Percentiles rank a stretch among this genome's conserved stretches.
Conservation (phyloP, 2,797 vertebrate genomes). For the Echiichthys vipera region DNA sequence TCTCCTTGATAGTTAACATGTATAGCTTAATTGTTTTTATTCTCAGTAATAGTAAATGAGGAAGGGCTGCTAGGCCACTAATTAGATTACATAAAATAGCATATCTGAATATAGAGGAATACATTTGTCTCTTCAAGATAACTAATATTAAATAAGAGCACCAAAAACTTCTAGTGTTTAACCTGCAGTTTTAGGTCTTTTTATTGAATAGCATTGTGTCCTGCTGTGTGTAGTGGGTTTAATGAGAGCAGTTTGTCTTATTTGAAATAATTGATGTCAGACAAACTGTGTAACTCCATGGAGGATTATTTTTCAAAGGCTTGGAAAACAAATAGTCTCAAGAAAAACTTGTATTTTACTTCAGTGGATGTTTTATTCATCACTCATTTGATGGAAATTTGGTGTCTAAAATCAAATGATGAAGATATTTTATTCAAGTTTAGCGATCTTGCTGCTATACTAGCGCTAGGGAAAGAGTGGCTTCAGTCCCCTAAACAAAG, state of each 20-base stretch:
- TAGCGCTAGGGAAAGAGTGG: constrained; percentile 48
- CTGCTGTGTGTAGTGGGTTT: constrained; percentile 57
- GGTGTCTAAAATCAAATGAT: constrained; percentile 41
- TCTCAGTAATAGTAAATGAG: constrained; percentile 59
- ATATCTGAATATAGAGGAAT: constrained; percentile 42
- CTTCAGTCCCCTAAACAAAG: constrained; percentile 67
- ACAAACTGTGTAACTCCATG: constrained; percentile 59
- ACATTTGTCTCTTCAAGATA: constrained; percentile 24
- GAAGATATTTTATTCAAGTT: constrained; percentile 38
- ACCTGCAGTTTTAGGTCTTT: constrained; percentile 52
- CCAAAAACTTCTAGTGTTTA: constrained; percentile 45
- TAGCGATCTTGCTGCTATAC: constrained; percentile 27
- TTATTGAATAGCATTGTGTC: constrained; percentile 72
- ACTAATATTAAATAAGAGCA: constrained; percentile 29
- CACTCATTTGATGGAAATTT: constrained; percentile 33
- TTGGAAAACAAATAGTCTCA: constrained; percentile 67
- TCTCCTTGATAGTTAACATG: constrained; percentile 66
- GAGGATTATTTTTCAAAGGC: constrained; percentile 62
- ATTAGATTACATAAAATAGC: constrained; percentile 71
- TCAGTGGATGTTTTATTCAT: constrained; percentile 59
- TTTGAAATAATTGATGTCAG: constrained; percentile 76
- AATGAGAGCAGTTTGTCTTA: constrained; percentile 73
- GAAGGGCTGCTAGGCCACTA: constrained; percentile 56
- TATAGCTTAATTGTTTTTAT: constrained; percentile 72
- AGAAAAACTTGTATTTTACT: constrained; percentile 44